Base-by-base conservation (phyloP, 1,140 invertebrate genomes). In the Tenebrio molitor region DNA sequence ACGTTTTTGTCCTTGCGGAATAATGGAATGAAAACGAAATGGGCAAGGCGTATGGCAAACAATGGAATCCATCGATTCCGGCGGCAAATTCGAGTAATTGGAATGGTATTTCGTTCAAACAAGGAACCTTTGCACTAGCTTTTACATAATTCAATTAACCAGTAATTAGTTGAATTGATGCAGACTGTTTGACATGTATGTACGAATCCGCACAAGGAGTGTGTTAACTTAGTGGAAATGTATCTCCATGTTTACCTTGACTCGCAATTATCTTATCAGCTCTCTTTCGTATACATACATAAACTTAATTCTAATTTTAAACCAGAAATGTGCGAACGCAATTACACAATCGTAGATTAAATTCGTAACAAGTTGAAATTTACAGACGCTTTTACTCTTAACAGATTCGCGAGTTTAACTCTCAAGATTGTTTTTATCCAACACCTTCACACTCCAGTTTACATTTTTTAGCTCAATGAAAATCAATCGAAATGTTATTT, bases 181-280 rank as follows among this genome's bases (percentile, higher is more conserved):
- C 5, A 39, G 12, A 39, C 36, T 39, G 36, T 12, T 39, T 7
- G 36, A 39, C n/a, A 5, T 12, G 36, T n/a, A 39, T 3, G 12
- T 39, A 39, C 8, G 8, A 4, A 4, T 29, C 8, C 3, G 3
- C 3, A 39, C 12, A n/a, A 12, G 36, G 36, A 39, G 36, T 39
- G 36, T 39, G n/a, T 12, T 4, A 33, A 33, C 4, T 33, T 33
- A n/a, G 36, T 39, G 36, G 36, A 39, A 39, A 39, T 8, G 36
- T 39, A 39, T 39, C 36, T 39, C 36, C 36, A 39, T 39, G 36
- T 39, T 39, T 39, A 39, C 36, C 36, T 39, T 39, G 36, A 39
- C 5, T 39, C 12, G 36, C 36, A 39, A 39, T 39, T 39, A 39
- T 39, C 36, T 39, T 39, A 39, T 39, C 36, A 39, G 36, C 12